phyloP scores from a whole-genome alignment of 2,888 invertebrate genomes.

The Busseola fusca region DNA sequence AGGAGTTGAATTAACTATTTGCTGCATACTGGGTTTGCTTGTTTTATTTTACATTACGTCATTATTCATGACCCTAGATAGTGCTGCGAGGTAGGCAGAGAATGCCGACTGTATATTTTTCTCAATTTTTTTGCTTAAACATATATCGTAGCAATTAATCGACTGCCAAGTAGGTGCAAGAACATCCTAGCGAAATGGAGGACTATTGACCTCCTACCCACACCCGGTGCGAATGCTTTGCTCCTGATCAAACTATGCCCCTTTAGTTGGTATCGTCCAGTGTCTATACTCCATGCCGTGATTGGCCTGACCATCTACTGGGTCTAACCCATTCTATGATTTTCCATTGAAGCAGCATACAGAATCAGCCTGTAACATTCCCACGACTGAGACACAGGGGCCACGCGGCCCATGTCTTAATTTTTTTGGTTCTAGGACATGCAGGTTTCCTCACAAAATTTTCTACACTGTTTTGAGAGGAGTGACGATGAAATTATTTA shows the following conservation, averaged over 20 bases:
- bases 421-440: no score
- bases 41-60: slow-evolving; percentile 25
- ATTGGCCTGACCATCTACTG: background rate
- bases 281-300: background rate
- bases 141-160: background rate
- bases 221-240: no score
- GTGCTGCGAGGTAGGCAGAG: slow-evolving; percentile 1
- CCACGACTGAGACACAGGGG: background rate
- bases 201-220: background rate
- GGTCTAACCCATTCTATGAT: background rate
- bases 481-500: no score
- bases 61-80: slow-evolving; percentile 36
- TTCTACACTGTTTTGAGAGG: no score
- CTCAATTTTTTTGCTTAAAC: background rate
- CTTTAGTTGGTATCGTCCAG: background rate
- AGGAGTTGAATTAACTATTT: slow-evolving; percentile 54
- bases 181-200: background rate
- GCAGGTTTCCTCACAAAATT: no score
- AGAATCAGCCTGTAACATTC: background rate
- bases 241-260: background rate
- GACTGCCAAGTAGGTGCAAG: background rate
- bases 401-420: no score
- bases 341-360: background rate
- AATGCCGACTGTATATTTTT: background rate
- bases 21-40: slow-evolving; percentile 39